Percentiles rank a stretch among this genome's conserved stretches.
Evolutionary conservation across 1,140 invertebrate genomes (phyloP).

Genomic region (Reticulitermes speratus): DNA sequence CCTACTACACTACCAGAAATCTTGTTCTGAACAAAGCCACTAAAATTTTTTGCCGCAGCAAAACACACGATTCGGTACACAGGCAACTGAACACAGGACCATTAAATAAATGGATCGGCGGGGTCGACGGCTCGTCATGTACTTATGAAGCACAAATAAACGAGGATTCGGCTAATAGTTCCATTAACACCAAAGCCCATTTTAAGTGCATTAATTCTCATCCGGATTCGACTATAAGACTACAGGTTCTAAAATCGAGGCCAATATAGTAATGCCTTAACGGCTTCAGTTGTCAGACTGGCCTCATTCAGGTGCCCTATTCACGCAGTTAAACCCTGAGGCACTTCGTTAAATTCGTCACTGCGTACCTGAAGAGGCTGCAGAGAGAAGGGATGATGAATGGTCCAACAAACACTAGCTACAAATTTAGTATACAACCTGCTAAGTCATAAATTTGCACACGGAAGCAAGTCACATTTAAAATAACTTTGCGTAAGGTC

Average conservation of each 20-base stretch:
- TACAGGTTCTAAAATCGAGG: not conserved
- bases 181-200: slow-evolving; percentile 9
- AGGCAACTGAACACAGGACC: too few relatives aligned
- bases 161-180: not conserved
- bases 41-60: too few relatives aligned
- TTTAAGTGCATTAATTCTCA: not conserved
- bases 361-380: too few relatives aligned
- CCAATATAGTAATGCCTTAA: not conserved
- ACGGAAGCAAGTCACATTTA: not conserved
- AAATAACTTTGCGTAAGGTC: not conserved
- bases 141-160: slow-evolving; percentile 41
- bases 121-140: too few relatives aligned
- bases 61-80: too few relatives aligned
- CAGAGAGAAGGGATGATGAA: not conserved
- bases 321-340: not conserved
- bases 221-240: not conserved
- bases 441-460: not conserved
- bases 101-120: too few relatives aligned
- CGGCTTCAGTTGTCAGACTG: slow-evolving; percentile 10
- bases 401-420: not conserved
- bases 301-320: not conserved
- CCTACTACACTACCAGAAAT: too few relatives aligned
- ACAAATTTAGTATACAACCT: not conserved
- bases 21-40: too few relatives aligned
- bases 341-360: not conserved